Conservation (phyloP, 2,888 invertebrate genomes). For the Amphipoea oculea region DNA sequence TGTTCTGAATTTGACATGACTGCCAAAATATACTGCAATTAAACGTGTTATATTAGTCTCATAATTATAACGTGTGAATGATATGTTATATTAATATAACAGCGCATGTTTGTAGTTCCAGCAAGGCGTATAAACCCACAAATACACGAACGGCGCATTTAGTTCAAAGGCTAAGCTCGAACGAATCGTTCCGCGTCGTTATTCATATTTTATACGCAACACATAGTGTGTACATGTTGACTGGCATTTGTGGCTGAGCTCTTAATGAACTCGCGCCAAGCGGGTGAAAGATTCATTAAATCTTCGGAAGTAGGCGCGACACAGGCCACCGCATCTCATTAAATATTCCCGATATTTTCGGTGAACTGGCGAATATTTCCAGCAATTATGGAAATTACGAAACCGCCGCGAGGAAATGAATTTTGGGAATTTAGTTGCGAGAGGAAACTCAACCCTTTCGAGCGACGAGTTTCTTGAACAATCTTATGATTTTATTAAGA, state of each 20-base stretch:
- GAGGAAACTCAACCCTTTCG: slow-evolving; percentile 49
- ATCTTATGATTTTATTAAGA: slow-evolving; percentile 58
- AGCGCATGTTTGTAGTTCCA: slow-evolving; percentile 39
- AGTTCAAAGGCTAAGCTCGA: slow-evolving; percentile 56
- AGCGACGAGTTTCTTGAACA: slow-evolving; percentile 37
- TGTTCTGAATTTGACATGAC: slow-evolving; percentile 26
- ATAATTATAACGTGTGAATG: slow-evolving; percentile 10
- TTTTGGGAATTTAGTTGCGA: slow-evolving; percentile 55
- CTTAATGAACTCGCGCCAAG: slow-evolving; percentile 76
- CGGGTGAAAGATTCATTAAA: slow-evolving; percentile 79
- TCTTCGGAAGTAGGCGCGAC: slow-evolving; percentile 75
- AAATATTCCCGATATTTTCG: slow-evolving; percentile 71
- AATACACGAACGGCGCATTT: slow-evolving; percentile 42
- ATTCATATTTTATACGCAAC: slow-evolving; percentile 61
- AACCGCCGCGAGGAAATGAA: slow-evolving; percentile 62
- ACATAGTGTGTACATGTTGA: slow-evolving; percentile 45
- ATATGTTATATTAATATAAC: slow-evolving; percentile 35
- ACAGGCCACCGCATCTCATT: slow-evolving; percentile 72
- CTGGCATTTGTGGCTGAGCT: slow-evolving; percentile 70
- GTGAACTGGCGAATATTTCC: slow-evolving; percentile 64
- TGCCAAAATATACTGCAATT: slow-evolving; percentile 8
- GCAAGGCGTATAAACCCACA: slow-evolving; percentile 40
- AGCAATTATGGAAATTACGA: slow-evolving; percentile 68
- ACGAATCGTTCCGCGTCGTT: slow-evolving; percentile 54
- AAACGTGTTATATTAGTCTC: slow-evolving; percentile 3